Base-by-base conservation (phyloP, 92 coral and sea anemone species). In the Porites lobata region DNA sequence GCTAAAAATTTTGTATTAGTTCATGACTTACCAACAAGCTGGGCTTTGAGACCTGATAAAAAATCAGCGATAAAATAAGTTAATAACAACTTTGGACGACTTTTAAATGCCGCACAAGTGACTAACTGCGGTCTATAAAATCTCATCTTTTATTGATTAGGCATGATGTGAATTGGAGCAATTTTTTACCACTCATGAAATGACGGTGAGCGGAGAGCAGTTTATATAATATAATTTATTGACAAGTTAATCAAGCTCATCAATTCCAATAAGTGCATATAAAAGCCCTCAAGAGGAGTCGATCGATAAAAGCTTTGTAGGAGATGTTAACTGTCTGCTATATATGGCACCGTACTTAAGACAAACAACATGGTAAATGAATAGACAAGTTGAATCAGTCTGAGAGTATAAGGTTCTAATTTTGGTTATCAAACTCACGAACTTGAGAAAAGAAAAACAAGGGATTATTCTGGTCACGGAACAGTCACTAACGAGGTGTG, bases 1-100 rank as follows among this genome's bases (percentile, higher is more conserved):
- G 87, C 19, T 73, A 65, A 69, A 81, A 47, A 64, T 6, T 38
- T 38, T 38, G 47, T 57, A 19, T 83, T 59, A 70, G 8, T 82
- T n/a, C 78, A n/a, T 57, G 56, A 81, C 87, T 72, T 73, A 84
- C 87, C 87, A 59, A 75, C 61, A 50, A 73, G 81, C 52, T 84
- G 80, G 74, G 87, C 87, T 75, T 84, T 65, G 68, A 11, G 65
- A 74, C 87, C 87, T 84, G 59, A 47, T 52, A 65, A 84, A 64
- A 47, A 38, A 83, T 63, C 73, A 21, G 6, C 15, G 13, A 83
- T 59, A 61, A 26, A 62, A 65, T 47, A 73, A 21, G 72, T 73
- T 50, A 84, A 43, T 29, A 47, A 61, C 54, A 59, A 32, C 26
- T 17, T 72, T 10, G 52, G 77, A 65, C 64, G 56, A 18, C 67